Percentiles rank a stretch among this genome's conserved stretches.
These are phyloP conservation scores for Kryptolebias marmoratus DNA, from an alignment of 2,113 vertebrate species.

Conservation along the genomic window DNA sequence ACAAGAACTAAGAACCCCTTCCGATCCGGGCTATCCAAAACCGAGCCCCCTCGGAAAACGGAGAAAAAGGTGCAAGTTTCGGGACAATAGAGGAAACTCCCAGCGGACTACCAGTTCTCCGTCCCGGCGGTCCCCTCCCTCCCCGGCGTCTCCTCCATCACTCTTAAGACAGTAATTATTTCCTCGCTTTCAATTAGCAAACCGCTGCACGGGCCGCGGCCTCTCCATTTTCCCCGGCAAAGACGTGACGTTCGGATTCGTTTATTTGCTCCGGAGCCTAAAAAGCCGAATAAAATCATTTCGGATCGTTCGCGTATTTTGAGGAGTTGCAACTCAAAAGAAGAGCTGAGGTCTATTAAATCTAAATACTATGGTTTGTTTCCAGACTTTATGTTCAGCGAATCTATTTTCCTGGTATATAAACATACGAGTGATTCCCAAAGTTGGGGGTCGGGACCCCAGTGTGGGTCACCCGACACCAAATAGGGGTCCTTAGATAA, in stretches of 20 bases:
- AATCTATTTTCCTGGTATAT: no score
- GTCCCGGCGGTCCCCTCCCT: constrained; percentile 45
- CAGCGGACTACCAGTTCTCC: constrained; percentile 39
- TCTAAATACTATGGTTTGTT: no score
- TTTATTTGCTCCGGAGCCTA: constrained; percentile 1
- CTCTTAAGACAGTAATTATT: constrained; percentile 76
- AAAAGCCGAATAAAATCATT: not conserved
- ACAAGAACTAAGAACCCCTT: not conserved
- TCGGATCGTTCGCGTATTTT: not conserved
- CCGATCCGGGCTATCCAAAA: not conserved
- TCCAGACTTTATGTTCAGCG: no score
- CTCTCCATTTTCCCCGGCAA: not conserved
- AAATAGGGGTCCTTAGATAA: no score
- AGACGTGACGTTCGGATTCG: constrained; percentile 6
- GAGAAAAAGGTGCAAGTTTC: constrained; percentile 6
- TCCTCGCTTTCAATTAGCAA: constrained; percentile 75
- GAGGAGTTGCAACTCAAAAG: no score
- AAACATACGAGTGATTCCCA: no score
- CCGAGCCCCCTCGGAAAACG: not conserved
- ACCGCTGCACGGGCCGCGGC: constrained; percentile 29
- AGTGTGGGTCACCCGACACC: no score
- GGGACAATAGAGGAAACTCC: constrained; percentile 52
- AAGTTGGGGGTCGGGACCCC: no score
- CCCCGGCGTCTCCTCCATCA: constrained; percentile 73
- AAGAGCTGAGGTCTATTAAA: no score